Conservation (phyloP, 1,140 invertebrate genomes). For the Diorhabda elongata region DNA sequence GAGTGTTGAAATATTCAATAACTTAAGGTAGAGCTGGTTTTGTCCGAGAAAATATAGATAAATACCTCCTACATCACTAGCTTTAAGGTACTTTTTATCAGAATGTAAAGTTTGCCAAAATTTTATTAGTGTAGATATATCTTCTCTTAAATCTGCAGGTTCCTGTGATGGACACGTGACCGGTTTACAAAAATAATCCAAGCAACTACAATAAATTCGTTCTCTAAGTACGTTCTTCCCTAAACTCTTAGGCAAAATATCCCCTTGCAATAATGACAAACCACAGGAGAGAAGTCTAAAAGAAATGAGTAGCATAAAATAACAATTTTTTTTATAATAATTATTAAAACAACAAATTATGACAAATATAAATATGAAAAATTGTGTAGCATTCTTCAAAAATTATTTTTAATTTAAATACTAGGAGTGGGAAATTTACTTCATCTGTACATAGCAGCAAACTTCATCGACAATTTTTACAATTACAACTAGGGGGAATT, state of each 20-base stretch:
- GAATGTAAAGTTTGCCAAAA: conserved; percentile 97
- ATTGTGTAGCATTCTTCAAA: no score
- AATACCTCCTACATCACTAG: conserved; percentile 61
- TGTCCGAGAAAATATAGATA: not conserved
- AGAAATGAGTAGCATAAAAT: conserved; percentile 11
- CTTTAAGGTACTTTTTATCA: conserved; percentile 94
- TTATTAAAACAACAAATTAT: no score
- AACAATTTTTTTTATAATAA: no score
- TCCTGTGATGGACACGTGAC: conserved; percentile 81
- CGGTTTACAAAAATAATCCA: conserved; percentile 92
- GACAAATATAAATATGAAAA: no score
- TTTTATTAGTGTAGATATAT: conserved; percentile 83
- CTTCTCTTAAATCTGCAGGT: conserved; percentile 73
- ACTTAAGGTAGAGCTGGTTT: no score
- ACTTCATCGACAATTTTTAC: no score
- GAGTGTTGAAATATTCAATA: no score
- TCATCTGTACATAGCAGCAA: no score
- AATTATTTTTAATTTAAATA: no score
- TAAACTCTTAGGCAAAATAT: conserved; percentile 78
- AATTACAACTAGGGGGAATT: no score
- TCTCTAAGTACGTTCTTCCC: conserved; percentile 90
- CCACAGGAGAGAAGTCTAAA: conserved; percentile 86
- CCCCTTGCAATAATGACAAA: conserved; percentile 89
- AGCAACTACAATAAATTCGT: conserved; percentile 86
- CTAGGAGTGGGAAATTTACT: no score